Evolutionary conservation across 2,888 invertebrate species (phyloP), one percentile per base, ranked within the genome.

Genomic region (Machimus rusticus): DNA sequence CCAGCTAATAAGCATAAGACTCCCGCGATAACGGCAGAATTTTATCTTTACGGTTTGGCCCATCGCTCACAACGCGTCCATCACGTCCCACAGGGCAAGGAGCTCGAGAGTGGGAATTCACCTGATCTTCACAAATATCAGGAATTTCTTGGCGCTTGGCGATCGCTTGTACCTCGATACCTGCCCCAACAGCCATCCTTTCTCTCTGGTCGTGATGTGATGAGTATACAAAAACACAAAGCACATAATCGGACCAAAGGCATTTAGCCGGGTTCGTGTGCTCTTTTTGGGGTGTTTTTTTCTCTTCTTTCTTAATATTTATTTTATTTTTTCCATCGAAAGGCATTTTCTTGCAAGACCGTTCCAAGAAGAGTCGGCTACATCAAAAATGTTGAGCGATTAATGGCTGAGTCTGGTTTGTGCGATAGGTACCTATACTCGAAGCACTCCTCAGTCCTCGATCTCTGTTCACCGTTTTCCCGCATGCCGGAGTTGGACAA

Each of bases 301-400:
- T 5, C 37, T 74, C 5, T 43, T 74, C 31, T 74, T 34, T 8
- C 23, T 23, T 31, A n/a, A 39, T 39, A 8, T 19, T 74, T 74
- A n/a, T n/a, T n/a, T n/a, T n/a, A n/a, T 74, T 82, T 43, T 43
- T 43, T 43, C 46, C 23, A 43, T 76, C 28, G 51, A 86, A 76
- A 86, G 76, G 74, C 76, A 86, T 86, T 86, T 86, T 86, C 86
- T 86, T 76, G 86, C 76, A 86, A 86, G 86, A n/a, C 76, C 86
- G 51, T 86, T 86, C 86, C 77, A 51, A 86, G 86, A 86, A 86
- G 86, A 86, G 86, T 76, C 86, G 86, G 86, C 86, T 76, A 86
- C 76, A 86, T 86, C 86, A 86, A 86, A 86, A 46, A 76, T 51
- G n/a, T 51, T 76, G 76, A 86, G 76, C 86, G 86, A 86, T 86